These are phyloP conservation scores for Podarcis lilfordi DNA, from an alignment of 2,797 vertebrate species.

Conservation along the genomic window DNA sequence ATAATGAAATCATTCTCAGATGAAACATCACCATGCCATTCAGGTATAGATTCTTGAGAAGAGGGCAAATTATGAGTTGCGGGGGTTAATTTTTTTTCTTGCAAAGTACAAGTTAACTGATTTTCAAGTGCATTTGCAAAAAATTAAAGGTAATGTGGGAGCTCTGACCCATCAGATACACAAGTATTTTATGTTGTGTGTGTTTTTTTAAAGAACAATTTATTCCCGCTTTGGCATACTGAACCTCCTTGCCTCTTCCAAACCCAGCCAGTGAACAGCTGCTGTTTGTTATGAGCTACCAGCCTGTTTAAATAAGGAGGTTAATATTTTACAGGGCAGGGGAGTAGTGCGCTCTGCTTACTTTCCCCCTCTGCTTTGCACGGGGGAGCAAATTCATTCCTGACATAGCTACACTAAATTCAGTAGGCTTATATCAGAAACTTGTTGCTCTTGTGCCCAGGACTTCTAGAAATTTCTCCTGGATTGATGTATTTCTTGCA, in stretches of 20 bases:
- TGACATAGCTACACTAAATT: conserved; percentile 48
- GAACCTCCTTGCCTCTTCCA: conserved; percentile 46
- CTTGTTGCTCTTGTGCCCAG: conserved; percentile 43
- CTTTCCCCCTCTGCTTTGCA: conserved; percentile 35
- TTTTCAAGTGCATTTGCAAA: conserved; percentile 8
- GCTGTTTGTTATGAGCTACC: conserved; percentile 62
- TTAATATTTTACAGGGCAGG: conserved; percentile 61
- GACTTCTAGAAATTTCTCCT: conserved; percentile 48
- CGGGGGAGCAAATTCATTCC: conserved; percentile 43
- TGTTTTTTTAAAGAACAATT: conserved; percentile 44
- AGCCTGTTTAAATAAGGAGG: conserved; percentile 52
- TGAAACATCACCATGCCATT: neutral
- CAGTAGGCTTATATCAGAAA: conserved; percentile 59
- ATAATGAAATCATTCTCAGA: conserved; percentile 32
- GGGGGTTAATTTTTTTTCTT: neutral
- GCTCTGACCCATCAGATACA: conserved; percentile 32
- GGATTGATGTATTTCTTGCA: conserved; percentile 36
- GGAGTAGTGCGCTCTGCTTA: conserved; percentile 46
- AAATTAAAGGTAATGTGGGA: conserved; percentile 20
- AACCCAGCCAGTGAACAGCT: conserved; percentile 56
- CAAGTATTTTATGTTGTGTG: neutral
- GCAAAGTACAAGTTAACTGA: neutral
- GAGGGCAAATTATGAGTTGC: neutral
- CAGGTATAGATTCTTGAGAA: neutral
- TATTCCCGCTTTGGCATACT: conserved; percentile 34